Percentiles rank a stretch among this genome's conserved stretches.
These are phyloP conservation scores for Lepus townsendii DNA, from an alignment of 2,797 vertebrate genomes.

Conservation along the genomic window DNA sequence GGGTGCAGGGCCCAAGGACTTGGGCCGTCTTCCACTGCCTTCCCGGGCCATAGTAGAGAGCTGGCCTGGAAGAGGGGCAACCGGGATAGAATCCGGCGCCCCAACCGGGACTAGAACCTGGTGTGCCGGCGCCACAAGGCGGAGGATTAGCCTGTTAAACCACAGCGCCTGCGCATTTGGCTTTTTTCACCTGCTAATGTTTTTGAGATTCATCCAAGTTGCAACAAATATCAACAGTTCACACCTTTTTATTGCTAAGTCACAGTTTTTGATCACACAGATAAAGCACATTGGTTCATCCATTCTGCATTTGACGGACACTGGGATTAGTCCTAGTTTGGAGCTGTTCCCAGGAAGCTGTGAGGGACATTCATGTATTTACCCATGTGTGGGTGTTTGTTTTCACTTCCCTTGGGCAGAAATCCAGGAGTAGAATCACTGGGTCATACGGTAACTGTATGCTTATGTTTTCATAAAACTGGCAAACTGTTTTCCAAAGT, in stretches of 20 bases:
- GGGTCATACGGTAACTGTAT: not conserved
- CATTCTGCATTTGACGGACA: not conserved
- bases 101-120: too few species aligned
- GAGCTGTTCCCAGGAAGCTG: not conserved
- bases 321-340: not conserved
- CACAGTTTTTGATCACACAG: not conserved
- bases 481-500: not conserved
- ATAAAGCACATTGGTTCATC: not conserved
- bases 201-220: not conserved
- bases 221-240: not conserved
- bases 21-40: too few species aligned
- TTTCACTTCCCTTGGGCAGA: conserved; percentile 3
- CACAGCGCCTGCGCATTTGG: not conserved
- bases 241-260: not conserved
- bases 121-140: too few species aligned
- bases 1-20: too few species aligned
- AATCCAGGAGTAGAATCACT: not conserved
- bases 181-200: not conserved
- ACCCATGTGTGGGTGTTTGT: not conserved
- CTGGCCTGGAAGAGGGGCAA: too few species aligned
- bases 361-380: not conserved
- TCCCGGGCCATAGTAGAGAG: too few species aligned
- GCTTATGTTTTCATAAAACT: not conserved
- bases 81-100: too few species aligned
- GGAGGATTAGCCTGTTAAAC: too few species aligned